Base-by-base conservation (phyloP, 2,888 invertebrate genomes). In the Anarsia innoxiella region DNA sequence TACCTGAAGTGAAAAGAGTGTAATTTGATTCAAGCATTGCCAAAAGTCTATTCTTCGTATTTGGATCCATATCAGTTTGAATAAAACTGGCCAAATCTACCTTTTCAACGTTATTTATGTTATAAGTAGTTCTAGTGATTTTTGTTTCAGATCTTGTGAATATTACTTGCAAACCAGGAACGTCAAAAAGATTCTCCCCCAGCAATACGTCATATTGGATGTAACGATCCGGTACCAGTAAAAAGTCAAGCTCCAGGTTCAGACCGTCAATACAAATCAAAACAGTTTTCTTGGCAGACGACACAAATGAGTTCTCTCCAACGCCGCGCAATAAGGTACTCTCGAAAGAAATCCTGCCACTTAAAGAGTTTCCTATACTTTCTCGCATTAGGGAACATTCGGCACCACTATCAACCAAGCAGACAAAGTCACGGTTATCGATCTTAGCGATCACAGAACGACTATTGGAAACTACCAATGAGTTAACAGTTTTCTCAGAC, bases 1-100 rank as follows among this genome's bases (percentile, higher is more conserved):
- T 30, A 12, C 45, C 38, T 11, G 26, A 32, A 16, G 41, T 31
- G 37, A 41, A 46, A 27, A 23, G 38, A 12, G 26, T 34, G 36
- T 39, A 43, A 4, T 15, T 19, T 12, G 25, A 26, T 15, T 40
- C 27, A 10, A 31, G 34, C 23, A 25, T 35, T 11, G 26, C 8
- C 10, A 34, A 10, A 6, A 14, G 6, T 14, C 28, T 28, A 2
- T 23, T 23, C 12, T 13, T 9, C 5, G 23, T 12, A 16, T 10
- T 12, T n/a, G n/a, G n/a, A 2, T 23, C 12, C 1, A 32, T 8
- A n/a, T 32, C 32, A 23, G 32, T 32, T 4, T 32, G 12, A 32
- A 32, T 23, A 6, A 10, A 4, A 11, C 9, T 37, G 12, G 11
- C 38, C 35, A 23, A 23, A 14, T 11, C 16, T 27, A 9, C 38